Conservation (phyloP, 2,888 invertebrate species). For the Pseudococcus jackbeardsleyi region DNA sequence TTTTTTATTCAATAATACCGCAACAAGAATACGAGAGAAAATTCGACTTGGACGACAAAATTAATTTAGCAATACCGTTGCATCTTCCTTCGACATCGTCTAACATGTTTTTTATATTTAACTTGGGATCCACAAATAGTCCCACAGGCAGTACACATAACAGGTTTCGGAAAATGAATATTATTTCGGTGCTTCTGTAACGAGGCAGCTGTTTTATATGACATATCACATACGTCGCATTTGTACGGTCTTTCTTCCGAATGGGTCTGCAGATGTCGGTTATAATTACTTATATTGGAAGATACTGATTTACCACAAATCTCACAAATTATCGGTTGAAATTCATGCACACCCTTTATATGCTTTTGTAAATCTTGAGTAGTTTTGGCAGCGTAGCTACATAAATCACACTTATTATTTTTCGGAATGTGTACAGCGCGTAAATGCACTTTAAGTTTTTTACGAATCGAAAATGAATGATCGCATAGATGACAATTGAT, state of each 20-base stretch:
- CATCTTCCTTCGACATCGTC: conserved; percentile 4
- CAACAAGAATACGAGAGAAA: too few species aligned
- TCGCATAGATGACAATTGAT: conserved; percentile 42
- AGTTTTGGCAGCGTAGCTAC: conserved; percentile 28
- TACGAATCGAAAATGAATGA: background rate
- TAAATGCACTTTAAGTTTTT: conserved; percentile 26
- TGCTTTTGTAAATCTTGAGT: conserved; percentile 24
- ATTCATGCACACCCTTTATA: conserved; percentile 38
- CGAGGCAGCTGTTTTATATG: conserved; percentile 93
- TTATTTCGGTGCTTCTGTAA: conserved; percentile 94
- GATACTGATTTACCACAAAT: conserved; percentile 46
- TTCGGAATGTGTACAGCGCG: conserved; percentile 36
- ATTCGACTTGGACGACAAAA: background rate
- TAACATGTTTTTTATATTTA: conserved; percentile 46
- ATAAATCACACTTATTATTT: conserved; percentile 1
- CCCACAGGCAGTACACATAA: conserved; percentile 39
- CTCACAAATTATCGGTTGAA: conserved; percentile 41
- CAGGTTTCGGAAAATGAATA: conserved; percentile 41
- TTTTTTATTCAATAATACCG: too few species aligned
- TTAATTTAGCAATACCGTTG: background rate
- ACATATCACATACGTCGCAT: conserved; percentile 92
- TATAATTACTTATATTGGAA: conserved; percentile 22
- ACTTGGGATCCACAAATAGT: conserved; percentile 28
- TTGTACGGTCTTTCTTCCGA: conserved; percentile 94
- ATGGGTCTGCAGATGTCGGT: conserved; percentile 93